Percentiles rank a stretch among this genome's conserved stretches.
Evolutionary conservation across 1,140 invertebrate species (phyloP).

Genomic region (Pectinophora gossypiella): DNA sequence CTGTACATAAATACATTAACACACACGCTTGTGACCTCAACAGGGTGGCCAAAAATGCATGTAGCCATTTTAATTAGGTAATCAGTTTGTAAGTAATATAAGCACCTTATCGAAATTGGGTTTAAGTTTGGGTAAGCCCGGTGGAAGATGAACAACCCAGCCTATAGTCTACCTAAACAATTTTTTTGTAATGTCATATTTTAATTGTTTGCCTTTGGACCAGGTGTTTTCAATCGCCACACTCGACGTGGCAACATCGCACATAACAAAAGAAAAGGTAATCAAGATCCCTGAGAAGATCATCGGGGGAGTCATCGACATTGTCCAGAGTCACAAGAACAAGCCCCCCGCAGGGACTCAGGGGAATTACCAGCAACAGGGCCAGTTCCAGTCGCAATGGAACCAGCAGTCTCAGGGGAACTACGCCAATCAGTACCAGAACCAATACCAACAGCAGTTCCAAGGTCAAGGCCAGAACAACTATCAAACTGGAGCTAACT

Average conservation of each 20-base stretch:
- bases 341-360: constrained; percentile 32
- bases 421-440: constrained; percentile 35
- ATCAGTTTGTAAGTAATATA: too few relatives aligned
- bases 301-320: constrained; percentile 58
- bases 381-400: constrained; percentile 14
- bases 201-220: constrained; percentile 7
- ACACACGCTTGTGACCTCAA: too few relatives aligned
- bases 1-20: too few relatives aligned
- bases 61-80: too few relatives aligned
- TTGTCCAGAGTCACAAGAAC: constrained; percentile 59
- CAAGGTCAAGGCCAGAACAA: constrained; percentile 18
- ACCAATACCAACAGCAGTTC: constrained; percentile 24
- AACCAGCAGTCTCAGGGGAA: constrained; percentile 8
- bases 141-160: too few relatives aligned
- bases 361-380: constrained; percentile 23
- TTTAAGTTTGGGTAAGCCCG: too few relatives aligned
- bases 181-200: too few relatives aligned
- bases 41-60: too few relatives aligned
- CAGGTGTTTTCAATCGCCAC: constrained; percentile 27
- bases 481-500: constrained; percentile 19
- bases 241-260: constrained; percentile 8
- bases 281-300: constrained; percentile 58
- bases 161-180: too few relatives aligned
- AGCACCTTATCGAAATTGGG: too few relatives aligned
- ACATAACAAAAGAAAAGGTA: constrained; percentile 34